Evolutionary conservation across 2,797 vertebrate genomes (phyloP).

Genomic region (Poeciliopsis paucimaculata): DNA sequence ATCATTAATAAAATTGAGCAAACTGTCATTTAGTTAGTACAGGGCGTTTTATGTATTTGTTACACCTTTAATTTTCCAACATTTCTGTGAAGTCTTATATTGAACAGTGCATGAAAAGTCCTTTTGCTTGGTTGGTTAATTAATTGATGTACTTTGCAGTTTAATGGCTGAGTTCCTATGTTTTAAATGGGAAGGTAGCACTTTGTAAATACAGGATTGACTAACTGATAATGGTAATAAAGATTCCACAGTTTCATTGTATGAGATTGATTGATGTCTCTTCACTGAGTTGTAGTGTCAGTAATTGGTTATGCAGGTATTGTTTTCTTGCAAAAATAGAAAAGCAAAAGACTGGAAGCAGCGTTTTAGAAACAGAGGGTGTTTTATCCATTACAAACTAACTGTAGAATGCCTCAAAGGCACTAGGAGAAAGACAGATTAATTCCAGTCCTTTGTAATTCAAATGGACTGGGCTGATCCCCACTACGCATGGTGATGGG

Average conservation of each 20-base stretch:
- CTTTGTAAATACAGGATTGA: not conserved
- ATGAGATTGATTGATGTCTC: not conserved
- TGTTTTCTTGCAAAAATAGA: not conserved
- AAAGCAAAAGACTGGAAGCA: not conserved
- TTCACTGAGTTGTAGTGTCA: not conserved
- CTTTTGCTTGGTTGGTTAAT: not conserved
- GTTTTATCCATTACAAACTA: not conserved
- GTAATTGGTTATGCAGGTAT: not conserved
- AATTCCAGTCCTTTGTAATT: constrained; percentile 46
- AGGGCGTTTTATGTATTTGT: no score
- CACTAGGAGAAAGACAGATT: not conserved
- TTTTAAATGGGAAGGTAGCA: not conserved
- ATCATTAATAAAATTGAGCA: not conserved
- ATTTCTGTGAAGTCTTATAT: not conserved
- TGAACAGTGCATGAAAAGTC: not conserved
- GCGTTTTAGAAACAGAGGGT: not conserved
- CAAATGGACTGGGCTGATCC: constrained; percentile 54
- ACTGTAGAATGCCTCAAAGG: not conserved
- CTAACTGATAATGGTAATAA: not conserved
- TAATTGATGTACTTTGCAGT: not conserved
- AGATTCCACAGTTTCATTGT: not conserved
- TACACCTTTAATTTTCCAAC: no score
- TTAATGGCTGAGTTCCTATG: not conserved
- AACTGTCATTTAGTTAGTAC: not conserved
- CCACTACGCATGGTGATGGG: constrained; percentile 32